These are phyloP conservation scores for Perognathus longimembris DNA, from an alignment of 2,113 vertebrate species.

Conservation along the genomic window DNA sequence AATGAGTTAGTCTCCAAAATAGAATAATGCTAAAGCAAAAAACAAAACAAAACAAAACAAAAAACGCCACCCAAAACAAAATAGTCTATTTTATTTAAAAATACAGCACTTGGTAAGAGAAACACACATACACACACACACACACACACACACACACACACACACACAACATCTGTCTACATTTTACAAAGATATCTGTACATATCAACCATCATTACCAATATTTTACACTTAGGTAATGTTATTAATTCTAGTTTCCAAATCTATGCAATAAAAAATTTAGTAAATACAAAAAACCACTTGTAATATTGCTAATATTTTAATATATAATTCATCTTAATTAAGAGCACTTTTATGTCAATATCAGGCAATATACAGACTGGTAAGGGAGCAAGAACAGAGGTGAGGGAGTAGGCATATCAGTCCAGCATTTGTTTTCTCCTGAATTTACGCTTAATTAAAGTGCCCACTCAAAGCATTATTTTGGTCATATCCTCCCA, in stretches of 20 bases:
- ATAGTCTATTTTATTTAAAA: background rate
- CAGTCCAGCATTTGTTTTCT: background rate
- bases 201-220: conserved; percentile 29
- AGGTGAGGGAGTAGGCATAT: background rate
- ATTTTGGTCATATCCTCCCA: background rate
- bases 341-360: background rate
- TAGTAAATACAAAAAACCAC: conserved; percentile 17
- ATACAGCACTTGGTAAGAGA: background rate
- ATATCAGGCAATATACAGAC: background rate
- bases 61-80: too few species aligned
- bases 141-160: background rate
- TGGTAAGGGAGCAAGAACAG: background rate
- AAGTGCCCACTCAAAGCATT: background rate
- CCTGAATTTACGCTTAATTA: background rate
- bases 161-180: background rate
- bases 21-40: conserved; percentile 22
- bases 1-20: background rate
- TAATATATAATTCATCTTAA: background rate
- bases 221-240: conserved; percentile 73
- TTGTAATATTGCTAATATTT: background rate
- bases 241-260: conserved; percentile 76
- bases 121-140: background rate
- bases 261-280: conserved; percentile 71
- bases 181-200: conserved; percentile 50
- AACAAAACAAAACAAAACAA: too few species aligned